Evolutionary conservation across 2,113 vertebrate species (phyloP).

Genomic region (Laticauda colubrina): DNA sequence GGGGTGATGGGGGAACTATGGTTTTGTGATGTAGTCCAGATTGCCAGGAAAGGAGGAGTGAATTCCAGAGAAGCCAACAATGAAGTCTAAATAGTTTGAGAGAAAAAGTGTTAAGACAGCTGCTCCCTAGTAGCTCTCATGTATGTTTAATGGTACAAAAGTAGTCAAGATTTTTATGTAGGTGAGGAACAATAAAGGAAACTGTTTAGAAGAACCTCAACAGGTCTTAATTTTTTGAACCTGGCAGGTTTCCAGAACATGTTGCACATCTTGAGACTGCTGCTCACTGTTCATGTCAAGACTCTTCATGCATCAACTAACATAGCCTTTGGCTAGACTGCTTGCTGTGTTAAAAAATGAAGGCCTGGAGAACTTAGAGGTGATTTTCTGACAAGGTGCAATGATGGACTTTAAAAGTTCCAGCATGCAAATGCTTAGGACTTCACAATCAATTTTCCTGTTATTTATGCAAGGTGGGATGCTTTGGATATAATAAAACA

Average conservation of each 20-base stretch:
- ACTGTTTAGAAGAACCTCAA: too few species aligned
- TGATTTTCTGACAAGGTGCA: not conserved
- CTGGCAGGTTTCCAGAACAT: not conserved
- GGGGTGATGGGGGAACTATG: too few species aligned
- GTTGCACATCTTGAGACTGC: not conserved
- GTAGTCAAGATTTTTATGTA: too few species aligned
- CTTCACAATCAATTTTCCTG: not conserved
- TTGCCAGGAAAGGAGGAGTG: too few species aligned
- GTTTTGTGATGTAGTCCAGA: too few species aligned
- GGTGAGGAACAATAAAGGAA: too few species aligned
- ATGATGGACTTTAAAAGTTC: not conserved
- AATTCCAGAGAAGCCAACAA: too few species aligned
- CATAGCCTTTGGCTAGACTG: not conserved
- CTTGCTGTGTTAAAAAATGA: not conserved
- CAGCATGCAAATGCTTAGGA: not conserved
- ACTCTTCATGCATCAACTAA: not conserved
- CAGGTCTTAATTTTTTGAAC: too few species aligned
- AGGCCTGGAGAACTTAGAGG: not conserved
- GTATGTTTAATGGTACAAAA: too few species aligned
- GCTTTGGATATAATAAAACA: not conserved
- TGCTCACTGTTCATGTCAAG: not conserved
- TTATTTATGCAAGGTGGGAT: not conserved
- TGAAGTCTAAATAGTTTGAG: too few species aligned
- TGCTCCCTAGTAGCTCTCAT: too few species aligned
- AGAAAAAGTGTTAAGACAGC: too few species aligned